These are phyloP conservation scores for Drosophila mettleri DNA, from an alignment of 2,888 invertebrate genomes.

Conservation along the genomic window DNA sequence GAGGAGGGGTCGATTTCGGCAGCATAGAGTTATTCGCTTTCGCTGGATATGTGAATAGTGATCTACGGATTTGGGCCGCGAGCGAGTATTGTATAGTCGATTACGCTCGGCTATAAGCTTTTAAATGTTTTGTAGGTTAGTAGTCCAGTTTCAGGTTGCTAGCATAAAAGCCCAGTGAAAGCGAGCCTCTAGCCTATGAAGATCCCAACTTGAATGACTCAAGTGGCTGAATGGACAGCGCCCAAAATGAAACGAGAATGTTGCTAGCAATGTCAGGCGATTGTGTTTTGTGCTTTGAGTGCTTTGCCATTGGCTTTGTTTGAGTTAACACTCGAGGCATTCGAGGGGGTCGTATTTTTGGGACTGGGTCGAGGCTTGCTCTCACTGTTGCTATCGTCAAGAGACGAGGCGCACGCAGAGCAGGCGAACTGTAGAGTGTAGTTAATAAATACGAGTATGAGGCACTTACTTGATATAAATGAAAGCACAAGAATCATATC, in stretches of 20 bases:
- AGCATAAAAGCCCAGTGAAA: slow-evolving; percentile 49
- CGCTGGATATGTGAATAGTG: no score
- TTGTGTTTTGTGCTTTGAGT: slow-evolving; percentile 64
- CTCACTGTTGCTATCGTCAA: slow-evolving; percentile 8
- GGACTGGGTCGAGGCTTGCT: slow-evolving; percentile 52
- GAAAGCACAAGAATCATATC: slow-evolving; percentile 86
- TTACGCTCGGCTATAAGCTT: background rate
- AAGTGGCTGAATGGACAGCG: slow-evolving; percentile 33
- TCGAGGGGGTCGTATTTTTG: slow-evolving; percentile 19
- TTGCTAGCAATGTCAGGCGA: slow-evolving; percentile 63
- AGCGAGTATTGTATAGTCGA: background rate
- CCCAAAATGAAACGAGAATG: slow-evolving; percentile 19
- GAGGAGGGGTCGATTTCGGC: no score
- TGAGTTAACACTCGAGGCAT: slow-evolving; percentile 56
- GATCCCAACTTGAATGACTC: slow-evolving; percentile 30
- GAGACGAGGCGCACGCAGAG: background rate
- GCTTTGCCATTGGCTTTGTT: slow-evolving; percentile 59
- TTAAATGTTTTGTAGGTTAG: slow-evolving; percentile 7
- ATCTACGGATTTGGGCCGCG: background rate
- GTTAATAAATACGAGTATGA: slow-evolving; percentile 56
- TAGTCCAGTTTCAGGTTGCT: slow-evolving; percentile 42
- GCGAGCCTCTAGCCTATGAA: slow-evolving; percentile 7
- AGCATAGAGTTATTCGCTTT: no score
- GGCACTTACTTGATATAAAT: slow-evolving; percentile 85
- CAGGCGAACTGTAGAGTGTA: background rate